Base-by-base conservation (phyloP, 2,113 vertebrate species). In the Nanger granti region DNA sequence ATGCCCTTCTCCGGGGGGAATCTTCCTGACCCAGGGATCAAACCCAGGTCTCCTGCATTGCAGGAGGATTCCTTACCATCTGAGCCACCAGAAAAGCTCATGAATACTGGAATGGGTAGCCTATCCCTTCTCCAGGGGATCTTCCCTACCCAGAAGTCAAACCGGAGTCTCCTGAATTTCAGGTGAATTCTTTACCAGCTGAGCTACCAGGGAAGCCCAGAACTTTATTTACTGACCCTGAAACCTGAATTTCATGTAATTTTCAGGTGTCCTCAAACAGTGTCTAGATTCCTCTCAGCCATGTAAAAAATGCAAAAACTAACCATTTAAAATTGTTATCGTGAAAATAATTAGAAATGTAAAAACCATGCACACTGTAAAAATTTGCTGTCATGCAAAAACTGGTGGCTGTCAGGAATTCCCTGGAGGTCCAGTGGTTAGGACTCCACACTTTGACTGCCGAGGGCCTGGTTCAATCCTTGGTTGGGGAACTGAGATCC, bases 301-400 rank as follows among this genome's bases (percentile, higher is more conserved):
- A 14, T 62, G 37, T 95, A 41, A 31, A 41, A 57, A 44, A 52
- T 7, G 18, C 44, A 41, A 92, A 91, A 86, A 17, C 34, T 49
- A 54, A 87, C 13, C 55, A 20, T 29, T 6, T 28, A 41, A 54
- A 86, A 17, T 18, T 14, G 5, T 69, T 28, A 73, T 7, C 12
- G 5, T 66, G 15, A 52, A 55, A 89, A 37, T 14, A 5, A 8
- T 8, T 37, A 6, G 73, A 52, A 62, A 11, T 18, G 15, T 15
- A 12, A 41, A 73, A 83, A 13, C n/a, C 15, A 54, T 29, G 26
- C 85, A 87, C 6, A 44, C 9, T 28, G 55, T 60, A 60, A 44
- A 49, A 29, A 5, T 59, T 18, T 7, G 2, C 20, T 8, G 37
- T 59, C n/a, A 0, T 1, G 22, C 10, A 17, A 26, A 26, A 11